Evolutionary conservation across 1,140 invertebrate species (phyloP).

Genomic region (Penaeus japonicus): DNA sequence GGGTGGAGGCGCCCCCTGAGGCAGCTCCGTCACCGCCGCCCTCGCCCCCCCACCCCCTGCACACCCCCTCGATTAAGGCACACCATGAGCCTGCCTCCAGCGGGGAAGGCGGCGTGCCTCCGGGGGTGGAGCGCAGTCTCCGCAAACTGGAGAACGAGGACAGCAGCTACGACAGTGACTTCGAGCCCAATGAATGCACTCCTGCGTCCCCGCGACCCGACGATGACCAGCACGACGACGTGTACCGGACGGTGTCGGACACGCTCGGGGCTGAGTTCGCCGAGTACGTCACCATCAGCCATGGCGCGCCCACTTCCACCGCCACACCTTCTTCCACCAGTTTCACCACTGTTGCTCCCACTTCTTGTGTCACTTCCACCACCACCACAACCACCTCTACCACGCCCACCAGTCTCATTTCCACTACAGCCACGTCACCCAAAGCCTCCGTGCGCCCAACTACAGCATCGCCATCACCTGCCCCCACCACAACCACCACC

Average conservation of each 20-base stretch:
- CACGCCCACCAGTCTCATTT: not conserved
- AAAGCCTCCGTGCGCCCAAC: not conserved
- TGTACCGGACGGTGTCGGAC: slow-evolving; percentile 81
- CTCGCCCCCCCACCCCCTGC: not conserved
- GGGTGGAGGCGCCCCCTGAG: slow-evolving; percentile 22
- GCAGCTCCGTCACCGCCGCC: slow-evolving; percentile 13
- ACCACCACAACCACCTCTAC: not conserved
- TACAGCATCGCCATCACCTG: not conserved
- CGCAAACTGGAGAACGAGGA: slow-evolving; percentile 72
- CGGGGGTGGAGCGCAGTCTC: slow-evolving; percentile 1
- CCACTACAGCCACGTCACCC: not conserved
- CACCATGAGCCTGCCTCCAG: not conserved
- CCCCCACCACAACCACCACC: not conserved
- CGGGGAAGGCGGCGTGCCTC: not conserved
- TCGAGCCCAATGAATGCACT: slow-evolving; percentile 73
- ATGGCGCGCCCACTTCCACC: not conserved
- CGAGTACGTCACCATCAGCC: slow-evolving; percentile 74
- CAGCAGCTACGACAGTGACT: slow-evolving; percentile 87
- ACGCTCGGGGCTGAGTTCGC: slow-evolving; percentile 84
- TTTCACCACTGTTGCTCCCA: not conserved
- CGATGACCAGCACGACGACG: slow-evolving; percentile 72
- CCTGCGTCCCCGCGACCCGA: slow-evolving; percentile 61
- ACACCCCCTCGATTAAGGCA: not conserved
- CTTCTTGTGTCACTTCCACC: not conserved
- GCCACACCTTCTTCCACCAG: not conserved